Evolutionary conservation across 2,888 invertebrate genomes (phyloP).

Genomic region (Argyresthia albistria): DNA sequence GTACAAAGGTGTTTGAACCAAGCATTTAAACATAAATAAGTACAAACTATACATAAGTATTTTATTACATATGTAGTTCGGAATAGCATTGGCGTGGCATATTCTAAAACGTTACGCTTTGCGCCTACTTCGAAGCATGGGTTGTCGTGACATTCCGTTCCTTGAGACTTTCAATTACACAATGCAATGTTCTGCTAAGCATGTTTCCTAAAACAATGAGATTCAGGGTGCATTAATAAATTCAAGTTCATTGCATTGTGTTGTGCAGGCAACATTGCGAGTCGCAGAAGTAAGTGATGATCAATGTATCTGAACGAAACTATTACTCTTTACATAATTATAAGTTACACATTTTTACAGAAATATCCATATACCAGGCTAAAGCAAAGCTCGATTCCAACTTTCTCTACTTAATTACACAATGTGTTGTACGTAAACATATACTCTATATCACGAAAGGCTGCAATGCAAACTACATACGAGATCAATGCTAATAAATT

Average conservation of each 20-base stretch:
- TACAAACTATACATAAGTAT: background rate
- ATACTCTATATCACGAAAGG: slow-evolving; percentile 34
- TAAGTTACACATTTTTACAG: slow-evolving; percentile 1
- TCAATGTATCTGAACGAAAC: background rate
- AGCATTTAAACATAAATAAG: background rate
- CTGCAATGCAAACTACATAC: slow-evolving; percentile 31
- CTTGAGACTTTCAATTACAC: background rate
- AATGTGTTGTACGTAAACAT: slow-evolving; percentile 1
- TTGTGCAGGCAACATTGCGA: background rate
- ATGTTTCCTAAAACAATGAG: background rate
- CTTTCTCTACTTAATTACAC: slow-evolving; percentile 43
- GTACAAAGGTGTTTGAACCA: background rate
- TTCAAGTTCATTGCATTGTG: background rate
- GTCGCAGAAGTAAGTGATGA: background rate
- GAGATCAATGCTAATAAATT: slow-evolving; percentile 25
- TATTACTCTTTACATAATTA: background rate
- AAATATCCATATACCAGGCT: slow-evolving; percentile 42
- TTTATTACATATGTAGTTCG: background rate
- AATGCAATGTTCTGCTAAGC: slow-evolving; percentile 2
- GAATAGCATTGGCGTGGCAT: slow-evolving; percentile 19
- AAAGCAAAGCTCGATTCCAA: slow-evolving; percentile 62
- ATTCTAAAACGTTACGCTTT: slow-evolving; percentile 27
- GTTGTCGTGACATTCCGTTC: slow-evolving; percentile 6
- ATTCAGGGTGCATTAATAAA: background rate
- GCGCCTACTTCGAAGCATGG: slow-evolving; percentile 38